A percentile compares a stretch with the other conserved stretches of the same genome.
Conservation (phyloP, 2,797 vertebrate species). For the Danio aesculapii region DNA sequence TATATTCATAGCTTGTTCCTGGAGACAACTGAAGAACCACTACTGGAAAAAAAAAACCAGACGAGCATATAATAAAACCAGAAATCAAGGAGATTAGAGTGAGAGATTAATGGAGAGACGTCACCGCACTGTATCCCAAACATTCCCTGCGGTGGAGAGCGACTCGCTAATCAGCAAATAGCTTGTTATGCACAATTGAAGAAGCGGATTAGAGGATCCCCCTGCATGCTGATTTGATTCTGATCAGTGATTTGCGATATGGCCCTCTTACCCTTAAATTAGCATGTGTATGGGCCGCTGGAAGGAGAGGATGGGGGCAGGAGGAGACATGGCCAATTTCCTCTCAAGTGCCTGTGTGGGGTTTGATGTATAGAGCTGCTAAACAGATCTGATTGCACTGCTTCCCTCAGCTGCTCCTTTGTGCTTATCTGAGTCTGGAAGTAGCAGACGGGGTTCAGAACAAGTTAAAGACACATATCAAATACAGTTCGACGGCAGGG, state of each 20-base stretch:
- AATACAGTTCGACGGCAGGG: not conserved
- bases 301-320: conserved; percentile 49
- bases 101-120: conserved; percentile 1
- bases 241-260: conserved; percentile 66
- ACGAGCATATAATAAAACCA: not conserved
- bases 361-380: conserved; percentile 62
- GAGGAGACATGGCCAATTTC: conserved; percentile 58
- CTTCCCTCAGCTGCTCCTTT: conserved; percentile 59
- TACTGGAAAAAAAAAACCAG: not conserved
- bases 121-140: conserved; percentile 20
- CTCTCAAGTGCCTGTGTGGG: conserved; percentile 57
- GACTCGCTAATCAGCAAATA: conserved; percentile 57
- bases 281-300: conserved; percentile 64
- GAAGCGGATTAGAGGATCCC: conserved; percentile 54
- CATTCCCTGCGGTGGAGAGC: conserved; percentile 19
- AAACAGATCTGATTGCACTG: conserved; percentile 58
- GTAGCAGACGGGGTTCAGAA: conserved; percentile 33
- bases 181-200: conserved; percentile 55
- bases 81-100: conserved; percentile 1
- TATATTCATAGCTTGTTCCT: not conserved
- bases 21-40: not conserved
- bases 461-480: conserved; percentile 16
- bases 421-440: conserved; percentile 54
- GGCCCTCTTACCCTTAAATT: conserved; percentile 63
- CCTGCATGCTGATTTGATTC: conserved; percentile 60